Percentiles rank a stretch among this genome's conserved stretches.
phyloP scores from a whole-genome alignment of 2,113 vertebrate genomes.

The Microcebus murinus region DNA sequence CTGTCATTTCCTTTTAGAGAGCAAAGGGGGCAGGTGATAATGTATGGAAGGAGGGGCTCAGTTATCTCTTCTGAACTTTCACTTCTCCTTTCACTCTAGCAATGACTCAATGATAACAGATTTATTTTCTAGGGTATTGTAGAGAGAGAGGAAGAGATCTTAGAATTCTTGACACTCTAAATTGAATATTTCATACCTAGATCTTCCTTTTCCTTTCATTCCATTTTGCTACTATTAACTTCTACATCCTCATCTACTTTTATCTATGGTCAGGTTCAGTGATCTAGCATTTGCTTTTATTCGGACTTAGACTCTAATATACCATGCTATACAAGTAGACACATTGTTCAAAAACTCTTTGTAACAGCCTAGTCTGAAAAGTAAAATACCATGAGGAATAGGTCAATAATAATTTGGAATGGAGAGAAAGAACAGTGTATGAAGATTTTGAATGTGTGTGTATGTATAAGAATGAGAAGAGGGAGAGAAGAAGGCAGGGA shows the following conservation, averaged over 20 bases:
- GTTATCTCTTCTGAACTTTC: not conserved
- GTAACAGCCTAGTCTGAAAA: not conserved
- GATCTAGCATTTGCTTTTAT: not conserved
- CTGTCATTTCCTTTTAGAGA: not conserved
- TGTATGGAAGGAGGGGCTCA: not conserved
- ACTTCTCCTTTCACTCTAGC: not conserved
- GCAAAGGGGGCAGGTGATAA: not conserved
- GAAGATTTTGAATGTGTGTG: not conserved
- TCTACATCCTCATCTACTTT: not conserved
- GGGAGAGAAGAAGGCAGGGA: not conserved
- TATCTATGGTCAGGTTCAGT: not conserved
- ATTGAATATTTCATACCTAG: not conserved
- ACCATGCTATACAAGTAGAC: not conserved
- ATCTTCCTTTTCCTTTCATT: not conserved
- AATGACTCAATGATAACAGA: not conserved
- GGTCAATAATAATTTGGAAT: not conserved
- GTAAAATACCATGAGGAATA: not conserved
- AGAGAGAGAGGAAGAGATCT: not conserved
- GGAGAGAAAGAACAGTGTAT: not conserved
- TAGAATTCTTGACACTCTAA: not conserved
- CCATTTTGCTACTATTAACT: not conserved
- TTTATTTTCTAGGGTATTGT: not conserved
- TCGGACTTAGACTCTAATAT: not conserved
- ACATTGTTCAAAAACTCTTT: not conserved
- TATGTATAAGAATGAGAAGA: not conserved